Evolutionary conservation across 2,113 vertebrate species (phyloP), one percentile per base, ranked within the genome.

Genomic region (Butorides virescens): DNA sequence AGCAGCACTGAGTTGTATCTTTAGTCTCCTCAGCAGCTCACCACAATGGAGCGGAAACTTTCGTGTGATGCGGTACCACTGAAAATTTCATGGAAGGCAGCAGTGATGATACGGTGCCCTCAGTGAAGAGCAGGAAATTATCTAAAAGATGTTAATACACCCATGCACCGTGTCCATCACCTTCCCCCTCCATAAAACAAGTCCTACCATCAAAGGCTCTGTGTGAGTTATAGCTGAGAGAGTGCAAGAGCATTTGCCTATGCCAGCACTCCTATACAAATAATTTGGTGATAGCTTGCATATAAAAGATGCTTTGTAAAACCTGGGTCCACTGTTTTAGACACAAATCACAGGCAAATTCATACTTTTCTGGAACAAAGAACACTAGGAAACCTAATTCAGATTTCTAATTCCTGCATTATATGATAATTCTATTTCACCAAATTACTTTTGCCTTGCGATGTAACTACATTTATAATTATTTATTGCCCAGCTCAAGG

Each of bases 401-500:
- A 91, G 85, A 72, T 72, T 94, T 84, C 70, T 49, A 93, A 91
- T 91, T 95, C 70, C 80, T 72, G 50, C 77, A 92, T 93, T 92
- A 91, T 46, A 78, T 67, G 55, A 93, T 93, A 95, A 96, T 92
- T 96, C 76, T 65, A 72, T 95, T 95, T 81, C 58, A 75, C 25
- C 52, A 94, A 94, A 97, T 81, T 88, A 85, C 76, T 94, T 92
- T 53, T 78, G 86, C 80, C 49, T 91, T 59, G 49, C 0, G 0
- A 87, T 17, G 52, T 63, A 86, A 79, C 65, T 90, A 61, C 61
- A 87, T 95, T 95, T 65, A 27, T 82, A 96, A 93, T 94, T 96
- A 94, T 96, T 93, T 97, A 95, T 90, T 88, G 86, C 86, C 32
- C 49, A 52, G 66, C 56, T 91, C 88, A 96, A 96, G 93, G 94